These are phyloP conservation scores for Camptogramma bilineatum DNA, from an alignment of 2,888 invertebrate species.

Conservation along the genomic window DNA sequence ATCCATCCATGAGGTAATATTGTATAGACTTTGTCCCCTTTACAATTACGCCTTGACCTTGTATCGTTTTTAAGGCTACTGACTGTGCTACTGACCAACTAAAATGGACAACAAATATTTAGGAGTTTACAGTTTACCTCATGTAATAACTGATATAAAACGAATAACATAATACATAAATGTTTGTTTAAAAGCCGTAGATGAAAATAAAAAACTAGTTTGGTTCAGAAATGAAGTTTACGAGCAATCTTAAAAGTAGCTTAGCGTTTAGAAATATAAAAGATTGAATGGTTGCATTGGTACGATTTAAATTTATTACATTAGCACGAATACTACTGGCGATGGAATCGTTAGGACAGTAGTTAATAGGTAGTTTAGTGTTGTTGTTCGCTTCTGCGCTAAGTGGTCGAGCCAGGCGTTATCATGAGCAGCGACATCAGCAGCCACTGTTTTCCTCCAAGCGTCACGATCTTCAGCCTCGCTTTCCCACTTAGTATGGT, in stretches of 20 bases:
- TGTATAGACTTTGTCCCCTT: slow-evolving; percentile 20
- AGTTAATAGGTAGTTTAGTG: no score
- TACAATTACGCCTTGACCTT: slow-evolving; percentile 11
- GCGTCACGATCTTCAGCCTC: no score
- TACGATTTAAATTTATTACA: no score
- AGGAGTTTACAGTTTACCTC: slow-evolving; percentile 2
- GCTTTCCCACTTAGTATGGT: no score
- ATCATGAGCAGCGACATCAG: no score
- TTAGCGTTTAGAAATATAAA: neutral
- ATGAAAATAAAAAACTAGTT: neutral
- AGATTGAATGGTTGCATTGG: neutral
- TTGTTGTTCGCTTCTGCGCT: no score
- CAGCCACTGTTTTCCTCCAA: no score
- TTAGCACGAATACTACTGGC: no score
- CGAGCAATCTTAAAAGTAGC: neutral
- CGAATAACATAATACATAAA: neutral
- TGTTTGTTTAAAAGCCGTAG: neutral
- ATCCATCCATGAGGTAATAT: slow-evolving; percentile 1
- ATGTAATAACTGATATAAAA: neutral
- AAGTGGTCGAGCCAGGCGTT: no score
- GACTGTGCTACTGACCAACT: neutral
- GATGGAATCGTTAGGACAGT: no score
- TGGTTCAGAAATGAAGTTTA: neutral
- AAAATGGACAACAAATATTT: neutral
- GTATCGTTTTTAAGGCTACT: slow-evolving; percentile 1